Percentiles rank a stretch among this genome's conserved stretches.
Conservation (phyloP, 2,113 vertebrate genomes). For the Eulemur macaco region DNA sequence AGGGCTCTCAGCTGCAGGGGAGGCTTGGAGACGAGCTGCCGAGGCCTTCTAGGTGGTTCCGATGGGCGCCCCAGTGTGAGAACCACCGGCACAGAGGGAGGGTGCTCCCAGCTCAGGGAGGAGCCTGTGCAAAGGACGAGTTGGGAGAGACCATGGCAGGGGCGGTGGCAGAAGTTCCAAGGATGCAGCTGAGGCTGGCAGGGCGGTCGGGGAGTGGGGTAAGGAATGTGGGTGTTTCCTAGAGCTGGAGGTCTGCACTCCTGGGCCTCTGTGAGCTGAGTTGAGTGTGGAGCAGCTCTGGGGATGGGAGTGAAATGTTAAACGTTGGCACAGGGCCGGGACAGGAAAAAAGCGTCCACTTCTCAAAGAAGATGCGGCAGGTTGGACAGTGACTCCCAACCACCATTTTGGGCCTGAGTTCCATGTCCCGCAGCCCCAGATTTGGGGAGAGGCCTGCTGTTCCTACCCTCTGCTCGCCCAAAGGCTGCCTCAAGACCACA, state of each 20-base stretch:
- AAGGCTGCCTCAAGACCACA: background rate
- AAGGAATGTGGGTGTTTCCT: background rate
- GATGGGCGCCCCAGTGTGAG: fast-evolving
- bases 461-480: background rate
- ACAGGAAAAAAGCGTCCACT: background rate
- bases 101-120: no score
- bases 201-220: background rate
- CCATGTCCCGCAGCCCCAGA: background rate
- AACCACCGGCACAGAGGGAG: no score
- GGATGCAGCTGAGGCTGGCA: background rate
- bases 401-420: background rate
- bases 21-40: background rate
- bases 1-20: background rate
- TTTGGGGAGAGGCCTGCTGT: background rate
- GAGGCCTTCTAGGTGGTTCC: background rate
- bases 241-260: background rate
- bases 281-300: no score
- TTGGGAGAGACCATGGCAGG: background rate
- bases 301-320: background rate
- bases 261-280: background rate
- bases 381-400: background rate
- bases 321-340: background rate
- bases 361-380: background rate
- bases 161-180: background rate
- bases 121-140: background rate